These are phyloP conservation scores for Belgica antarctica DNA, from an alignment of 2,888 invertebrate species.

Conservation along the genomic window DNA sequence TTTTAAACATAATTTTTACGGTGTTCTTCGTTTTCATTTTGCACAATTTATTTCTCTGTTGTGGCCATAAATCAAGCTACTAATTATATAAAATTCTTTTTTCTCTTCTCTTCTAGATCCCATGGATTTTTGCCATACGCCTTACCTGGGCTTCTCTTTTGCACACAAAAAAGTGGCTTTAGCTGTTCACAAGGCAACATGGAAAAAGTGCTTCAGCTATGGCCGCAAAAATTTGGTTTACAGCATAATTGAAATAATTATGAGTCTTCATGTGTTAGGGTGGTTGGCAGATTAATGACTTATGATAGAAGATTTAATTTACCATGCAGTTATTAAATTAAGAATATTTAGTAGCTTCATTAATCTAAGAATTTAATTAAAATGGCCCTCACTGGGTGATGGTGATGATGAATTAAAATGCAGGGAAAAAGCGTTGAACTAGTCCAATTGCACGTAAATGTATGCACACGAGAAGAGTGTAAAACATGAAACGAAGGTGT, in stretches of 20 bases:
- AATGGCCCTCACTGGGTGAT: no score
- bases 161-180: conserved; percentile 28
- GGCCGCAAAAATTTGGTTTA: conserved; percentile 29
- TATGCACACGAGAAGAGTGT: no score
- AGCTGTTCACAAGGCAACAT: not conserved
- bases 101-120: not conserved
- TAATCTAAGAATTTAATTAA: not conserved
- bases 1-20: conserved; percentile 30
- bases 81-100: conserved; percentile 38
- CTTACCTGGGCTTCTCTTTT: conserved; percentile 8
- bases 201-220: not conserved
- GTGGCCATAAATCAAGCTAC: conserved; percentile 42
- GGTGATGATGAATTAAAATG: no score
- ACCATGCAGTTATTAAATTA: not conserved
- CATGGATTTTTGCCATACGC: not conserved
- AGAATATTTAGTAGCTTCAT: not conserved
- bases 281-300: not conserved
- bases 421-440: no score
- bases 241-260: conserved; percentile 37
- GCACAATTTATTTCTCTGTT: conserved; percentile 41
- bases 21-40: conserved; percentile 5
- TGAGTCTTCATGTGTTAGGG: not conserved
- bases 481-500: no score
- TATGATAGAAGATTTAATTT: not conserved
- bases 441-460: no score